phyloP scores from a whole-genome alignment of 2,797 vertebrate species.

The Periophthalmus magnuspinnatus region DNA sequence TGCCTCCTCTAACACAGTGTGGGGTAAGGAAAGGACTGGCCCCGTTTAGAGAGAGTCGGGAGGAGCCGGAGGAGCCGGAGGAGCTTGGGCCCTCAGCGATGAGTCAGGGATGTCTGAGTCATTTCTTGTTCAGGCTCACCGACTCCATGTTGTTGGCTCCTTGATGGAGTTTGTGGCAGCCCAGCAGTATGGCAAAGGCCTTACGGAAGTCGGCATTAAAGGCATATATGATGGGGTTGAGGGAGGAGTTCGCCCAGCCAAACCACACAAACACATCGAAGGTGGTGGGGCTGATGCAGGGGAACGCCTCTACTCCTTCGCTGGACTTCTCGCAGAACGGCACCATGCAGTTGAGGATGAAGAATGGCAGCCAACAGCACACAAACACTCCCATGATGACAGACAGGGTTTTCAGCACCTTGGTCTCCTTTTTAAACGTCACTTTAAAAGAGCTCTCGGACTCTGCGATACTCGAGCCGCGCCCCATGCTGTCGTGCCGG shows the following conservation, averaged over 20 bases:
- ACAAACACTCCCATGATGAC: constrained; percentile 99
- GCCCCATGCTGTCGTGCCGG: constrained; percentile 86
- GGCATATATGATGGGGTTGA: constrained; percentile 99
- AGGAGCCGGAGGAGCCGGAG: constrained; percentile 49
- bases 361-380: constrained; percentile 98
- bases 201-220: constrained; percentile 98
- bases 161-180: constrained; percentile 92
- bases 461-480: constrained; percentile 83
- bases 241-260: constrained; percentile 97
- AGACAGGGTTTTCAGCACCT: constrained; percentile 95
- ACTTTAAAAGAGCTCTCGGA: constrained; percentile 95
- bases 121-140: constrained; percentile 93
- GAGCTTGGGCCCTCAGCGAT: constrained; percentile 55
- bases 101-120: constrained; percentile 74
- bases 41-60: constrained; percentile 41
- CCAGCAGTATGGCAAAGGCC: constrained; percentile 93
- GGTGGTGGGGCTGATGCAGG: constrained; percentile 93
- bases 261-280: constrained; percentile 98
- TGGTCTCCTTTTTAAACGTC: constrained; percentile 97
- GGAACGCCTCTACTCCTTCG: constrained; percentile 76
- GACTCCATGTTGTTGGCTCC: constrained; percentile 88
- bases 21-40: constrained; percentile 33
- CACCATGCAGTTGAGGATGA: constrained; percentile 97
- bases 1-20: constrained; percentile 33
- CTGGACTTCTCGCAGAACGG: constrained; percentile 89